Evolutionary conservation across 2,113 vertebrate species (phyloP).

Genomic region (Lagenorhynchus albirostris): DNA sequence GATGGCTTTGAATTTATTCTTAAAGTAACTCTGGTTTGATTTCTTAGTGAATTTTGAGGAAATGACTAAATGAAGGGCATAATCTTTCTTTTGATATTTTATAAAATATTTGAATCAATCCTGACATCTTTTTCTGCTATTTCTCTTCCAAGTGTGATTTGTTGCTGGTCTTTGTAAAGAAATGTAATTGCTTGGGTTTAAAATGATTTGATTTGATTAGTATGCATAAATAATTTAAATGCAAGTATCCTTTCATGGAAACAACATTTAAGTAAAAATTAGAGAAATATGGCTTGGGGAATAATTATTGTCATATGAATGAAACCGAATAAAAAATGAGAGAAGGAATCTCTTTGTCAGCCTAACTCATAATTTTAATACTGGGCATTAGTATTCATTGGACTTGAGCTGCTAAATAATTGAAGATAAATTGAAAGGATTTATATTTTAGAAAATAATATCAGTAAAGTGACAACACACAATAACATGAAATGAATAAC

Average conservation of each 20-base stretch:
- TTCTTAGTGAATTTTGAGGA: constrained; percentile 10
- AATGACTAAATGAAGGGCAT: not conserved
- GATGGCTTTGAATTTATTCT: not conserved
- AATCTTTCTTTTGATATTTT: constrained; percentile 3
- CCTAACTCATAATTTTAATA: constrained; percentile 16
- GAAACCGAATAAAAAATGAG: constrained; percentile 45
- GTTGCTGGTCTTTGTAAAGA: not conserved
- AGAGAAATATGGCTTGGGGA: constrained; percentile 34
- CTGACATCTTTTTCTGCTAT: not conserved
- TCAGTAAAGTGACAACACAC: not conserved
- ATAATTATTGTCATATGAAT: constrained; percentile 55
- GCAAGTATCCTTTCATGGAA: constrained; percentile 35
- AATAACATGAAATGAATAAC: not conserved
- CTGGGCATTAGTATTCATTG: constrained; percentile 2
- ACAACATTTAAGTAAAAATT: constrained; percentile 63
- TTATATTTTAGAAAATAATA: constrained; percentile 20
- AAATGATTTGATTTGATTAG: constrained; percentile 49
- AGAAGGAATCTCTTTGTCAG: constrained; percentile 14
- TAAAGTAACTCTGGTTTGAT: not conserved
- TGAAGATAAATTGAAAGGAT: not conserved
- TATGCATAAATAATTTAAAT: constrained; percentile 54
- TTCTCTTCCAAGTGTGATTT: constrained; percentile 38
- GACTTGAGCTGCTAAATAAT: constrained; percentile 3
- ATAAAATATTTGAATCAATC: not conserved
- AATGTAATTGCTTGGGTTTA: constrained; percentile 34